These are phyloP conservation scores for Sminthurinus signatus DNA, from an alignment of 1,140 invertebrate genomes.

Conservation along the genomic window DNA sequence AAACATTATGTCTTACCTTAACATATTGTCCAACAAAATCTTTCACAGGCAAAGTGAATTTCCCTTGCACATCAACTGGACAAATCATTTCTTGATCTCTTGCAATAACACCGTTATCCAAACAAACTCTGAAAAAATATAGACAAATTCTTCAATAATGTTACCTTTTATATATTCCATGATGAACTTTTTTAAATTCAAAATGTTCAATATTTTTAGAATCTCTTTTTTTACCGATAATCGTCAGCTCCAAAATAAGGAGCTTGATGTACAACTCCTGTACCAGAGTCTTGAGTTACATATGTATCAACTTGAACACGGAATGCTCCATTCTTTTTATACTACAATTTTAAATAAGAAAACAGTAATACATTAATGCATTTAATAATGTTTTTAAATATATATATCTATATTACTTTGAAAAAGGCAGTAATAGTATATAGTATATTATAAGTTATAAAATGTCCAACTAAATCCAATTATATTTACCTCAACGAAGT, in stretches of 20 bases:
- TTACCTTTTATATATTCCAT: too few species aligned
- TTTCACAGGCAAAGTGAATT: slow-evolving; percentile 74
- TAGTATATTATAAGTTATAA: too few species aligned
- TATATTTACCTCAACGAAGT: slow-evolving; percentile 59
- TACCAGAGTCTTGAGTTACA: slow-evolving; percentile 94
- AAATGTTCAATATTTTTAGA: not conserved
- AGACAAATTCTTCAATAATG: too few species aligned
- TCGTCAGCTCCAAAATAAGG: slow-evolving; percentile 99
- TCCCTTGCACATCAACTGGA: slow-evolving; percentile 86
- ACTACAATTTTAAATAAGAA: too few species aligned
- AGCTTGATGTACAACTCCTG: slow-evolving; percentile 97
- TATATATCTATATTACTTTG: too few species aligned
- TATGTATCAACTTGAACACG: slow-evolving; percentile 81
- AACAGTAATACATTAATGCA: too few species aligned
- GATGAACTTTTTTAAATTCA: too few species aligned
- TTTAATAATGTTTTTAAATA: too few species aligned
- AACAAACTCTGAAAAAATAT: slow-evolving; percentile 57
- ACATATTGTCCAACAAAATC: slow-evolving; percentile 90
- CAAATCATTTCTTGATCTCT: slow-evolving; percentile 83
- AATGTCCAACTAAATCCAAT: too few species aligned
- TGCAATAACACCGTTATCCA: slow-evolving; percentile 72
- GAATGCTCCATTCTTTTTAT: slow-evolving; percentile 66
- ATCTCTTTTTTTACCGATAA: slow-evolving; percentile 53
- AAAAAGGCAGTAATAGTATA: too few species aligned
- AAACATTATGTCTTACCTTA: slow-evolving; percentile 96